Percentiles rank a stretch among this genome's conserved stretches.
These are phyloP conservation scores for Paracentrotus lividus DNA, from an alignment of 53 echinoderm and acorn worm genomes.

Conservation along the genomic window DNA sequence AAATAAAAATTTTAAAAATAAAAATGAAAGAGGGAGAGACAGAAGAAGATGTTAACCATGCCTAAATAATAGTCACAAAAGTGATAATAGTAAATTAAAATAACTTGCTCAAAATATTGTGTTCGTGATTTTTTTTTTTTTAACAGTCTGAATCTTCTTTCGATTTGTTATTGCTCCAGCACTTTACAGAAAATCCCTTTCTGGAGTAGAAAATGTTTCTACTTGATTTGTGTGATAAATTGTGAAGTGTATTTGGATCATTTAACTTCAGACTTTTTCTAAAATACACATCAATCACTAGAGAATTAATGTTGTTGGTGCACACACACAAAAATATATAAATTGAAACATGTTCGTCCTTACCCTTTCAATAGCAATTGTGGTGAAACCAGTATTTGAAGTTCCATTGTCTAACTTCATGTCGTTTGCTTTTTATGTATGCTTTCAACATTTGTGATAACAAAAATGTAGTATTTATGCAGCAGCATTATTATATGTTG, in stretches of 20 bases:
- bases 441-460: constrained; percentile 51
- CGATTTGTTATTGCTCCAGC: background rate
- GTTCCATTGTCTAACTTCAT: constrained; percentile 49
- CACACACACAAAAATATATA: background rate
- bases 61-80: no score
- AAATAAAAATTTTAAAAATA: no score
- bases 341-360: background rate
- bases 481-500: constrained; percentile 37
- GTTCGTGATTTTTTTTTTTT: background rate
- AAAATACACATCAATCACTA: background rate
- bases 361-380: background rate
- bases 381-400: constrained; percentile 9
- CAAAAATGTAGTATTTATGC: constrained; percentile 61
- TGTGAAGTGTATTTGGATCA: background rate
- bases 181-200: background rate
- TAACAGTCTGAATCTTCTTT: background rate
- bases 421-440: constrained; percentile 30
- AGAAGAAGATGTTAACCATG: no score
- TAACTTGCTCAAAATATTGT: background rate
- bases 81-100: background rate
- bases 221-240: background rate
- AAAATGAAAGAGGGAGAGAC: no score
- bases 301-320: background rate
- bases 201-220: no score
- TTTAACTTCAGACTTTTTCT: background rate